Conservation (phyloP, 1,140 invertebrate genomes). For the Prorops nasuta region DNA sequence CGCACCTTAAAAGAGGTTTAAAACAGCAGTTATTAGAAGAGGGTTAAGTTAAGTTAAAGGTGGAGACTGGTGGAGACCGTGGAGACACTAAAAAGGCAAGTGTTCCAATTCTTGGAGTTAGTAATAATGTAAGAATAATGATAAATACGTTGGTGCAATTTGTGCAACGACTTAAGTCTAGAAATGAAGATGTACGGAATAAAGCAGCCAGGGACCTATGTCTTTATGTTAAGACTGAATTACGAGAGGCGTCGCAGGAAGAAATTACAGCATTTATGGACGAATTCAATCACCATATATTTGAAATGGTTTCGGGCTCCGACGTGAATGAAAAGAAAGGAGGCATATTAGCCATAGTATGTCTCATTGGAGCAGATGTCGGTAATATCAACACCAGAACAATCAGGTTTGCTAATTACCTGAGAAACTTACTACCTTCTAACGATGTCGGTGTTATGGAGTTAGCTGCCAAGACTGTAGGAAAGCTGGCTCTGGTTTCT, state of each 20-base stretch:
- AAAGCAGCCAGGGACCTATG: slow-evolving; percentile 86
- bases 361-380: slow-evolving; percentile 87
- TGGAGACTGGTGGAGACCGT: no score
- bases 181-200: slow-evolving; percentile 78
- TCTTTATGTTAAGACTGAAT: slow-evolving; percentile 87
- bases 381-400: slow-evolving; percentile 88
- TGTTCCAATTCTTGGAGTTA: no score
- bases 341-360: slow-evolving; percentile 91
- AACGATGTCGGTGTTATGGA: slow-evolving; percentile 93
- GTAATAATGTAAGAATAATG: slow-evolving; percentile 51
- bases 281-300: slow-evolving; percentile 93
- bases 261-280: slow-evolving; percentile 89
- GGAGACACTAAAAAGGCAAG: no score
- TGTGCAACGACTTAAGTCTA: slow-evolving; percentile 83
- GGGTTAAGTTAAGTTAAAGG: no score
- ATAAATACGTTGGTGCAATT: slow-evolving; percentile 72
- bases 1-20: no score
- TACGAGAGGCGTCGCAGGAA: slow-evolving; percentile 88
- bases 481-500: slow-evolving; percentile 84
- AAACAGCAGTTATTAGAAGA: no score
- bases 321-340: slow-evolving; percentile 95
- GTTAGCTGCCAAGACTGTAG: slow-evolving; percentile 91
- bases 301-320: slow-evolving; percentile 90
- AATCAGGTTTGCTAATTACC: slow-evolving; percentile 89
- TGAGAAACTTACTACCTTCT: slow-evolving; percentile 86